These are phyloP conservation scores for Drosophila kuntzei DNA, from an alignment of 2,888 invertebrate species.

Conservation along the genomic window DNA sequence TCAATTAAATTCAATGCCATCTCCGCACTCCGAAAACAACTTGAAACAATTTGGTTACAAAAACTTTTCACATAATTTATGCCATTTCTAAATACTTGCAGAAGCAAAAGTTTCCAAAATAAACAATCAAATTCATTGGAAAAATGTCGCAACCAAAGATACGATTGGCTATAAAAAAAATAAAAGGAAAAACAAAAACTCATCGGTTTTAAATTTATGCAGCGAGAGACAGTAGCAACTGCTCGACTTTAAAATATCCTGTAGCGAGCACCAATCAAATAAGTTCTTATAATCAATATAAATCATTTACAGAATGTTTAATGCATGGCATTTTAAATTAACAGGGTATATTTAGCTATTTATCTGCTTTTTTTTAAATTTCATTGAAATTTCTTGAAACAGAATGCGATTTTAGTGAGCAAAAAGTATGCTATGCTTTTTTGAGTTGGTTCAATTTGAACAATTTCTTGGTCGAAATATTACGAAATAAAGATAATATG, in stretches of 20 bases:
- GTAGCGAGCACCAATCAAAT: neutral
- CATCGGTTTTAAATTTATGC: slow-evolving; percentile 56
- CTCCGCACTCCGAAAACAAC: neutral
- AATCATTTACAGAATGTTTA: too few species aligned
- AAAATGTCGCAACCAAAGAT: slow-evolving; percentile 44
- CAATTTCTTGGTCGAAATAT: too few species aligned
- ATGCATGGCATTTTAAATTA: too few species aligned
- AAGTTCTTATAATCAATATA: too few species aligned
- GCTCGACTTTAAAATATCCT: slow-evolving; percentile 14
- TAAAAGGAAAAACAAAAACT: slow-evolving; percentile 18
- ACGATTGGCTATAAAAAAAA: slow-evolving; percentile 55
- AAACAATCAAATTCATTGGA: slow-evolving; percentile 73
- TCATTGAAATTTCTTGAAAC: too few species aligned
- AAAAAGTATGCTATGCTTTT: neutral
- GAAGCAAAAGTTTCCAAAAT: slow-evolving; percentile 58
- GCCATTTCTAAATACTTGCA: slow-evolving; percentile 60
- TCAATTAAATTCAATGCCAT: slow-evolving; percentile 57
- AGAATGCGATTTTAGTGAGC: neutral
- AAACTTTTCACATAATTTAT: slow-evolving; percentile 76
- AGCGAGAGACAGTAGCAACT: slow-evolving; percentile 17
- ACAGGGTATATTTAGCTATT: too few species aligned
- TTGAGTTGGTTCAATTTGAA: neutral
- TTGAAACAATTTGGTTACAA: slow-evolving; percentile 62
- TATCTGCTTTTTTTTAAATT: too few species aligned
- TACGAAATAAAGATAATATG: neutral